phyloP scores from a whole-genome alignment of 1,140 invertebrate genomes.

The Neodiprion pinetum region DNA sequence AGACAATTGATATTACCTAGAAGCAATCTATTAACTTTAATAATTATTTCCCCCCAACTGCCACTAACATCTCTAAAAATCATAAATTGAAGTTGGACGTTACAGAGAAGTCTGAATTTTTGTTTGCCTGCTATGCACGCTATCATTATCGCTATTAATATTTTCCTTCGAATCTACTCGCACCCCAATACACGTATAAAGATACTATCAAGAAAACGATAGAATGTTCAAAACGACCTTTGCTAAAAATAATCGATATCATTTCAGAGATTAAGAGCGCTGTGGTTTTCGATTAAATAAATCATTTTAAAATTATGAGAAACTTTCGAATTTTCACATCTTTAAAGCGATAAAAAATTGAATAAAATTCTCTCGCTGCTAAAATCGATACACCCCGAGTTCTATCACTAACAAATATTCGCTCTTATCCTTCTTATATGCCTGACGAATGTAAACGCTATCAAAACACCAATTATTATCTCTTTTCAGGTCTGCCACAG shows the following conservation, averaged over 20 bases:
- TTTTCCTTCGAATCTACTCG: not conserved
- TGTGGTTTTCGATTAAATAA: too few relatives aligned
- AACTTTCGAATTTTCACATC: not conserved
- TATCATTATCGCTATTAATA: slow-evolving; percentile 1
- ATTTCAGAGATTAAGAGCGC: too few relatives aligned
- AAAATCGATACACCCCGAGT: too few relatives aligned
- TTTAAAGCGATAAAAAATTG: not conserved
- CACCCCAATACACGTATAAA: not conserved
- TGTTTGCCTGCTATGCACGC: not conserved
- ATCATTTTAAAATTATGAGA: not conserved
- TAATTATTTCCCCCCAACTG: not conserved
- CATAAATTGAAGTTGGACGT: not conserved
- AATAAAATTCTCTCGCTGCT: not conserved
- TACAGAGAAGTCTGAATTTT: not conserved
- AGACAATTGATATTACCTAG: too few relatives aligned
- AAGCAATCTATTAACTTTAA: not conserved
- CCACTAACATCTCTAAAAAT: not conserved
- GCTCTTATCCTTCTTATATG: too few relatives aligned
- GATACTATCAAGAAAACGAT: too few relatives aligned
- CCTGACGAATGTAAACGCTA: not conserved
- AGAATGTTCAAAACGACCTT: too few relatives aligned
- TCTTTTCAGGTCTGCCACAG: slow-evolving; percentile 83
- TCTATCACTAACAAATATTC: too few relatives aligned
- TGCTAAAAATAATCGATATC: too few relatives aligned
- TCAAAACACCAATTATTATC: slow-evolving; percentile 27